Percentiles rank a stretch among this genome's conserved stretches.
phyloP scores from a whole-genome alignment of 2,113 vertebrate genomes.

The Tretioscincus oriximinensis region DNA sequence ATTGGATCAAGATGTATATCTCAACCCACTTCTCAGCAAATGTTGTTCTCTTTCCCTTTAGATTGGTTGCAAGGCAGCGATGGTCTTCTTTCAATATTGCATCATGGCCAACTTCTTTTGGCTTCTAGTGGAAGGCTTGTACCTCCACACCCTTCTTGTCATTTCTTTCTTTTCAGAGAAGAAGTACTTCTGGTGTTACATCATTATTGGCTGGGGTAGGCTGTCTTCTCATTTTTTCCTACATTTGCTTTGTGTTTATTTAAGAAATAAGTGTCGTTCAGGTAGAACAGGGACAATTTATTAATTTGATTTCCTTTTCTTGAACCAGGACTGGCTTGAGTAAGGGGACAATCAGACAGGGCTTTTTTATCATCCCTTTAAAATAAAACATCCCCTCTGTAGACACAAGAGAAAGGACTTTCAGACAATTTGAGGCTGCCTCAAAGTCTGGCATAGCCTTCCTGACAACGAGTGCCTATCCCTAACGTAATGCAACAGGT shows the following conservation, averaged over 20 bases:
- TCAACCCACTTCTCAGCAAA: rapidly evolving
- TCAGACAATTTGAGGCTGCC: no score
- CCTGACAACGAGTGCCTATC: no score
- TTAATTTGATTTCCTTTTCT: no score
- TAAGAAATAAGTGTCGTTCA: background rate
- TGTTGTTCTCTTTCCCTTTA: constrained; percentile 59
- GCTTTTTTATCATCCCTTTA: no score
- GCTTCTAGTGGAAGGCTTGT: constrained; percentile 94
- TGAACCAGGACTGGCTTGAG: no score
- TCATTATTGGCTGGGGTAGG: constrained; percentile 96
- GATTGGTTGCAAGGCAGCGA: constrained; percentile 89
- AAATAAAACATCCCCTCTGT: no score
- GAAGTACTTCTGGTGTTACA: constrained; percentile 98
- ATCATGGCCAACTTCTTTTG: constrained; percentile 98
- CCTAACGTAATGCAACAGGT: no score
- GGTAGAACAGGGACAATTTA: no score
- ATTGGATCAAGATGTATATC: no score
- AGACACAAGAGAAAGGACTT: no score
- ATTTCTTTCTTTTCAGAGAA: constrained; percentile 96
- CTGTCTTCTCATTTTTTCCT: background rate
- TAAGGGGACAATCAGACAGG: no score
- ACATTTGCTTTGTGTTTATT: background rate
- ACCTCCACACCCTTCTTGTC: constrained; percentile 89
- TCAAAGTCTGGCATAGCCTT: no score
- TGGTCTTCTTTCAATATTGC: constrained; percentile 96